Evolutionary conservation across 2,888 invertebrate species (phyloP), one percentile per base, ranked within the genome.

Genomic region (Girardia tigrina): DNA sequence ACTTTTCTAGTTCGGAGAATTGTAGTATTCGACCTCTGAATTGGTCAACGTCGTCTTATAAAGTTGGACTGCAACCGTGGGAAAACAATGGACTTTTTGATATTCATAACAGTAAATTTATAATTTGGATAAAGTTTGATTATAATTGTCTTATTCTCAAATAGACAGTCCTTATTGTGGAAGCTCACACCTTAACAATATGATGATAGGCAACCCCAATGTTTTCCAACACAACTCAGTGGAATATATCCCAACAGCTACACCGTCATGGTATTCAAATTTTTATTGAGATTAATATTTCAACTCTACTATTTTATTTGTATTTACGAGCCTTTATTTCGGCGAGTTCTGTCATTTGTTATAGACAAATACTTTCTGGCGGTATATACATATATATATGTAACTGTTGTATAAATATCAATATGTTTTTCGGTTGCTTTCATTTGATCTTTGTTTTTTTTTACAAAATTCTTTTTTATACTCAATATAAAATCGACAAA

Each of bases 251-350:
- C 56, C 56, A 56, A 56, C 56, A n/a, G 56, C 56, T n/a, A 56
- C 56, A 6, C 56, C 56, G 23, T 56, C 56, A 6, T 56, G 56
- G 56, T 56, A 56, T 56, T 56, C 56, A 8, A 56, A 56, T 56
- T 56, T 56, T 56, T 56, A 56, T 56, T 56, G 56, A 56, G 56
- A 56, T 56, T n/a, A n/a, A n/a, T n/a, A n/a, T n/a, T n/a, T n/a
- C n/a, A n/a, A n/a, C n/a, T n/a, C n/a, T n/a, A n/a, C n/a, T n/a
- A n/a, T n/a, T n/a, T n/a, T n/a, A n/a, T n/a, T n/a, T n/a, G n/a
- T n/a, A n/a, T n/a, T n/a, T n/a, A n/a, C n/a, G n/a, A n/a, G n/a
- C n/a, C n/a, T n/a, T n/a, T n/a, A n/a, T n/a, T n/a, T n/a, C n/a
- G n/a, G n/a, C n/a, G n/a, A n/a, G n/a, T n/a, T n/a, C n/a, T n/a